These are phyloP conservation scores for Macropus fuliginosus DNA, from an alignment of 2,797 vertebrate genomes.

Conservation along the genomic window DNA sequence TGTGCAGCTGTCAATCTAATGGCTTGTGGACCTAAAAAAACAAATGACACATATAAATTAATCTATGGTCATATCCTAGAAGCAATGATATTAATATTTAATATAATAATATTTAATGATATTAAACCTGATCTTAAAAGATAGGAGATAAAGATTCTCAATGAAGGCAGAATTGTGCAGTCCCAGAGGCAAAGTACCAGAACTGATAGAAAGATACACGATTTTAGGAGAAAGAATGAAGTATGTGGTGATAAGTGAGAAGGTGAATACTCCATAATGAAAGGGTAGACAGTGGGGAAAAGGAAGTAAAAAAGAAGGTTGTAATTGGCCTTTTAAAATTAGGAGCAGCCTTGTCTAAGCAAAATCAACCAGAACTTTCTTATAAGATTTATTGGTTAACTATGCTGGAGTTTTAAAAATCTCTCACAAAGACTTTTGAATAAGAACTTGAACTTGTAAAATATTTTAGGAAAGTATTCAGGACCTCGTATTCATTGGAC, in stretches of 20 bases:
- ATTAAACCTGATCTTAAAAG: neutral
- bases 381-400: neutral
- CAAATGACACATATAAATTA: neutral
- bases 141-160: neutral
- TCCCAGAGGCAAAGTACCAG: neutral
- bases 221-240: neutral
- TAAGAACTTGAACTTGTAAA: conserved; percentile 29
- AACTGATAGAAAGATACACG: neutral
- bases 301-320: neutral
- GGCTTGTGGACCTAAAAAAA: neutral
- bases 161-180: neutral
- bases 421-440: neutral
- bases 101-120: neutral
- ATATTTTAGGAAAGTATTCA: neutral
- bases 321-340: neutral
- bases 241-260: neutral
- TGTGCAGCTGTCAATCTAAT: neutral
- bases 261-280: neutral
- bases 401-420: neutral
- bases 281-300: neutral
- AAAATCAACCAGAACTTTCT: neutral
- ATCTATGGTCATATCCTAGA: neutral
- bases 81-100: neutral
- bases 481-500: neutral
- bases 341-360: neutral